phyloP scores from a whole-genome alignment of 1,140 invertebrate genomes.

The Bombus waltoni region DNA sequence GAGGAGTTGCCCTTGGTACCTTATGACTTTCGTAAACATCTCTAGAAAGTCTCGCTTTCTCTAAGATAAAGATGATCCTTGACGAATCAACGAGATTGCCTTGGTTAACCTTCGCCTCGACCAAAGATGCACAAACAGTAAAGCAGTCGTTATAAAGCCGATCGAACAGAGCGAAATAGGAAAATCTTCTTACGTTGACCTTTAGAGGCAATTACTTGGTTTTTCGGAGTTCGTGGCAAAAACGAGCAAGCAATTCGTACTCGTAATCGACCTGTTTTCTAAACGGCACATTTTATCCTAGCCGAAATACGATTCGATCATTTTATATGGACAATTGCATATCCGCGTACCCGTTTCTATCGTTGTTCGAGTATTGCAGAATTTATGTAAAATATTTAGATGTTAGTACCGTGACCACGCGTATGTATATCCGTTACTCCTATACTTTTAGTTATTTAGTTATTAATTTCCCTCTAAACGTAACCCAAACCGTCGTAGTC shows the following conservation, averaged over 20 bases:
- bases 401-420: no score
- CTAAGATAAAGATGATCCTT: conserved; percentile 42
- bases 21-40: conserved; percentile 70
- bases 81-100: conserved; percentile 41
- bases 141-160: not conserved
- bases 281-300: not conserved
- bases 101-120: conserved; percentile 13
- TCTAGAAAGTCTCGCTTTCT: conserved; percentile 59
- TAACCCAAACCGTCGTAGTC: not conserved
- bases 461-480: not conserved
- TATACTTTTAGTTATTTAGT: not conserved
- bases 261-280: not conserved
- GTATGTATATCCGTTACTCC: no score
- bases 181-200: not conserved
- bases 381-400: not conserved
- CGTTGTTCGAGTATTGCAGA: not conserved
- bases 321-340: not conserved
- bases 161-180: not conserved
- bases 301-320: not conserved
- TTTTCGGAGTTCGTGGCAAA: not conserved
- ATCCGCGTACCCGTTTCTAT: no score
- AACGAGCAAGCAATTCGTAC: not conserved
- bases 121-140: conserved; percentile 8
- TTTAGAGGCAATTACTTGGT: not conserved
- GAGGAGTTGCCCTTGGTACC: conserved; percentile 49